Conservation (phyloP, 2,888 invertebrate genomes). For the Entomobrya multifasciata region DNA sequence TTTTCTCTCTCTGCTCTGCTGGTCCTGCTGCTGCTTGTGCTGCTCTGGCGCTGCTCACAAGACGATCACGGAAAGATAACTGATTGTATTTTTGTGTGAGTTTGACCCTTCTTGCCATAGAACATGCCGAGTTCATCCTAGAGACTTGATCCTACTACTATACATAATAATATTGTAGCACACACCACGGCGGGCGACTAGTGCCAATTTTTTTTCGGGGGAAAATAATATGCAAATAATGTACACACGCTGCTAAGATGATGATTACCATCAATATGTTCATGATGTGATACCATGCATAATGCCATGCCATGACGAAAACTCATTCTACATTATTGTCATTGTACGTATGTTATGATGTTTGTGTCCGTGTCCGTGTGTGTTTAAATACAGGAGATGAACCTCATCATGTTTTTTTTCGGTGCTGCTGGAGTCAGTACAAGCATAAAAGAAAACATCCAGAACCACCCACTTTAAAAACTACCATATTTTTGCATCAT, state of each 20-base stretch:
- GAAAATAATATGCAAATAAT: slow-evolving; percentile 30
- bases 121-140: slow-evolving; percentile 35
- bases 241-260: too few relatives aligned
- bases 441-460: too few relatives aligned
- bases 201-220: slow-evolving; percentile 39
- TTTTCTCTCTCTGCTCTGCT: neutral
- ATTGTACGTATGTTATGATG: slow-evolving; percentile 25
- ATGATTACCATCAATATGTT: slow-evolving; percentile 15
- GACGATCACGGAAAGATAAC: slow-evolving; percentile 52
- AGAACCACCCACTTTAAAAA: neutral
- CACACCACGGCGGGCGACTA: slow-evolving; percentile 5
- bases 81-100: slow-evolving; percentile 42
- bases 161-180: too few relatives aligned
- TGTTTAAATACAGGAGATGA: neutral
- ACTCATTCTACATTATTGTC: too few relatives aligned
- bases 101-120: slow-evolving; percentile 46
- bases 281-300: neutral
- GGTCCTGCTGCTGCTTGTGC: slow-evolving; percentile 32
- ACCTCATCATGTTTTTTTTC: too few relatives aligned
- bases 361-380: neutral
- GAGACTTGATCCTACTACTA: slow-evolving; percentile 16
- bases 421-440: neutral
- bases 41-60: slow-evolving; percentile 42
- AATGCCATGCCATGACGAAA: neutral
- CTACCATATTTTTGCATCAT: too few relatives aligned